Conservation (phyloP, 1,140 invertebrate species). For the Ladona fulva region DNA sequence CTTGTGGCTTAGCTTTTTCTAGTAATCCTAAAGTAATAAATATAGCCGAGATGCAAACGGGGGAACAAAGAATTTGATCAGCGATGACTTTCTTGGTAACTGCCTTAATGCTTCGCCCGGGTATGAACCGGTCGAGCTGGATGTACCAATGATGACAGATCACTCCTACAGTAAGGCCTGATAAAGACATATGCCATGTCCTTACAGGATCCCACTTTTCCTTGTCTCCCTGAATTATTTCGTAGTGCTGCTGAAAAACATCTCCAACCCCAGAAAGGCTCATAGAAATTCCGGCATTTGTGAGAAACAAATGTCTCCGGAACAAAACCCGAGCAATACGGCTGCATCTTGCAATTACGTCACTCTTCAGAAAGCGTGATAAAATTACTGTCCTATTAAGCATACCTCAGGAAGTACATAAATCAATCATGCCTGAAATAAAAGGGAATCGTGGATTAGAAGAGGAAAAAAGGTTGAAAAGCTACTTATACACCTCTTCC, state of each 20-base stretch:
- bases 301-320: conserved; percentile 66
- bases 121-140: conserved; percentile 55
- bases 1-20: conserved; percentile 50
- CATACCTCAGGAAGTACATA: not conserved
- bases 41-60: conserved; percentile 70
- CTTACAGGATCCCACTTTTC: conserved; percentile 53
- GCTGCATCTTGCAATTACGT: not conserved
- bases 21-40: conserved; percentile 67
- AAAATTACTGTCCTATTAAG: not conserved
- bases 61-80: conserved; percentile 83
- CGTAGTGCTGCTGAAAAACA: conserved; percentile 73
- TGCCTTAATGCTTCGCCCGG: conserved; percentile 55
- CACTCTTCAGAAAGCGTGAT: not conserved
- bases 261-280: conserved; percentile 69
- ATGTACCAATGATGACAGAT: conserved; percentile 80
- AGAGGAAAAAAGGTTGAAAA: not conserved
- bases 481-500: too few relatives aligned
- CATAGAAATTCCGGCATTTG: conserved; percentile 76
- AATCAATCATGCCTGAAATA: not conserved
- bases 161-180: conserved; percentile 69
- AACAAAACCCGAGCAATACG: not conserved
- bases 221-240: conserved; percentile 50
- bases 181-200: conserved; percentile 68
- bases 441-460: not conserved
- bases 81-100: conserved; percentile 77